Conservation (phyloP, 2,888 invertebrate genomes). For the Polydrusus tereticollis region DNA sequence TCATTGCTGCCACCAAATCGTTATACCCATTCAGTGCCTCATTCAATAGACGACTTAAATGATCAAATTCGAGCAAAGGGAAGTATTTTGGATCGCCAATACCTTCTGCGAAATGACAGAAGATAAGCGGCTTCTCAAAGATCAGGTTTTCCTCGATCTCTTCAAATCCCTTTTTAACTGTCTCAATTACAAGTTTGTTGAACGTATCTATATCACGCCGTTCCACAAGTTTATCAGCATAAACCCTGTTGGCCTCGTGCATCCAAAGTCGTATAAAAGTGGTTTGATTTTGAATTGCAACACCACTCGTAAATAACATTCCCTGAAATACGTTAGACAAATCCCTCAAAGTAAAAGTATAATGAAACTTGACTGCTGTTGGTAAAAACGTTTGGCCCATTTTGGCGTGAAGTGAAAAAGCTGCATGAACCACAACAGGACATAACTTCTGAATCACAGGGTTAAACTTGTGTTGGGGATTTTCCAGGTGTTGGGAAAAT, state of each 20-base stretch:
- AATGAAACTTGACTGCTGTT: slow-evolving; percentile 95
- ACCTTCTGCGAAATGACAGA: slow-evolving; percentile 92
- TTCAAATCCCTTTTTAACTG: slow-evolving; percentile 83
- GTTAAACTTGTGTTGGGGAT: slow-evolving; percentile 77
- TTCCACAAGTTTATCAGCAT: slow-evolving; percentile 92
- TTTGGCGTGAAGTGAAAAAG: slow-evolving; percentile 82
- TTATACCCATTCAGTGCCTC: slow-evolving; percentile 88
- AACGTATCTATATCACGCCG: slow-evolving; percentile 81
- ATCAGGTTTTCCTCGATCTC: slow-evolving; percentile 81
- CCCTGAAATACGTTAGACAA: slow-evolving; percentile 96
- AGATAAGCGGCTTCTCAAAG: slow-evolving; percentile 84
- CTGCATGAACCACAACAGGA: slow-evolving; percentile 76
- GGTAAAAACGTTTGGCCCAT: slow-evolving; percentile 85
- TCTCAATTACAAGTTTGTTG: slow-evolving; percentile 79
- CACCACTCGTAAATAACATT: slow-evolving; percentile 78
- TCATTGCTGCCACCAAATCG: slow-evolving; percentile 92
- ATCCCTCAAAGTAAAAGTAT: slow-evolving; percentile 92
- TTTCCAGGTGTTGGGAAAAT: slow-evolving; percentile 79
- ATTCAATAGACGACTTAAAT: slow-evolving; percentile 78
- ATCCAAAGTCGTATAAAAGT: slow-evolving; percentile 87
- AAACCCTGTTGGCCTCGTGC: slow-evolving; percentile 92
- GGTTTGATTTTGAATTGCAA: slow-evolving; percentile 76
- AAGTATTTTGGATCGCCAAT: slow-evolving; percentile 93
- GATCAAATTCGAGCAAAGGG: slow-evolving; percentile 79
- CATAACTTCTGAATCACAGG: slow-evolving; percentile 72